Percentiles rank a stretch among this genome's conserved stretches.
phyloP scores from a whole-genome alignment of 2,113 vertebrate genomes.

The Gallinago paraguaiae region DNA sequence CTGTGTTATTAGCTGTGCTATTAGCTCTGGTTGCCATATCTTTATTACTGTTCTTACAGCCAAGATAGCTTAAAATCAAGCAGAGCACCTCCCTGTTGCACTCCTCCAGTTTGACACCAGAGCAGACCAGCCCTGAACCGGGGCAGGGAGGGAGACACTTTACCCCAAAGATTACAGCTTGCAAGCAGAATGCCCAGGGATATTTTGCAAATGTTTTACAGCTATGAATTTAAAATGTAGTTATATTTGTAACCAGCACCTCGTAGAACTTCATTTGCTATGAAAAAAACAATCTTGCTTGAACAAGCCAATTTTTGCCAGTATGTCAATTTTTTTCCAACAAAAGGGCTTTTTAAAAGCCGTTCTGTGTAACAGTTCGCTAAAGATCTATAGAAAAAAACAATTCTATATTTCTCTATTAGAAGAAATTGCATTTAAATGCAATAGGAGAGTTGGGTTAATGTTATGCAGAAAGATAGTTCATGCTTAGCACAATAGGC shows the following conservation, averaged over 20 bases:
- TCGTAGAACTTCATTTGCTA: not conserved
- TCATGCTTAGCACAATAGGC: slow-evolving; percentile 66
- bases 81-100: not conserved
- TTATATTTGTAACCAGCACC: not conserved
- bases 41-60: not conserved
- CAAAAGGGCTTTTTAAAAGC: not conserved
- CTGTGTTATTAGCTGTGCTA: not conserved
- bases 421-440: slow-evolving; percentile 55
- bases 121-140: not conserved
- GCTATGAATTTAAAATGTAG: not conserved
- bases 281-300: not conserved
- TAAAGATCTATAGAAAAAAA: not conserved
- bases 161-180: not conserved
- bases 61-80: not conserved
- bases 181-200: not conserved
- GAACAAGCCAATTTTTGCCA: not conserved
- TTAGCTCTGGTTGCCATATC: not conserved
- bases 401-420: slow-evolving; percentile 11
- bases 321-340: not conserved
- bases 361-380: not conserved
- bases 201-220: not conserved
- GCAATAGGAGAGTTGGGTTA: slow-evolving; percentile 53
- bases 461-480: slow-evolving; percentile 69
- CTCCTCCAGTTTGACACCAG: not conserved
- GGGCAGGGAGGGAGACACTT: not conserved